phyloP scores from a whole-genome alignment of 1,140 invertebrate genomes.

The Muscidifurax raptorellus region DNA sequence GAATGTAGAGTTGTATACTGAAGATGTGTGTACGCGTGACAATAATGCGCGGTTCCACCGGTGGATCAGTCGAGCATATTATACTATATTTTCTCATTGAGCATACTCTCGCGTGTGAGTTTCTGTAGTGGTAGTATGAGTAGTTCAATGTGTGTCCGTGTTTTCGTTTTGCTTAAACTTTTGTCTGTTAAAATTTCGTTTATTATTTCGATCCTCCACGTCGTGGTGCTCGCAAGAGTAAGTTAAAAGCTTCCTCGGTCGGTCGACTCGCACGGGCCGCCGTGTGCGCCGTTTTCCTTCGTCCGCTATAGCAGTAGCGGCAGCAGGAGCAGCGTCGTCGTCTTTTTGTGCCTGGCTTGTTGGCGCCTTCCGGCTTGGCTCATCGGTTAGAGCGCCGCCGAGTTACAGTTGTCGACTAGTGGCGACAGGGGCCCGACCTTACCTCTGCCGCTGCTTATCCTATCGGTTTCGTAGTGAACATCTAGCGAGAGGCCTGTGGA shows the following conservation, averaged over 20 bases:
- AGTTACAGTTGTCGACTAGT: conserved; percentile 84
- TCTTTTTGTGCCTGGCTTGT: conserved; percentile 23
- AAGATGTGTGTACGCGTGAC: neutral
- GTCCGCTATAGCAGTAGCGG: neutral
- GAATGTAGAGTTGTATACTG: neutral
- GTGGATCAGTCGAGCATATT: conserved; percentile 24
- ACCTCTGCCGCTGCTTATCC: conserved; percentile 79
- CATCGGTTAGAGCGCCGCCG: conserved; percentile 79
- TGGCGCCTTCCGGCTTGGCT: conserved; percentile 25
- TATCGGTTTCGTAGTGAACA: conserved; percentile 86
- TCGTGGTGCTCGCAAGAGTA: neutral
- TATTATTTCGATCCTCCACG: neutral
- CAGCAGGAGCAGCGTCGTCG: conserved; percentile 45
- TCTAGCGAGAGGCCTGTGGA: conserved; percentile 82
- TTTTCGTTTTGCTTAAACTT: neutral
- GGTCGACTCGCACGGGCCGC: neutral
- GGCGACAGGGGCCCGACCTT: conserved; percentile 86
- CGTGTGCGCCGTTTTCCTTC: neutral
- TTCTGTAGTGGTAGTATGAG: neutral
- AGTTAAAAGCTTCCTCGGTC: neutral
- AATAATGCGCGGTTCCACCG: conserved; percentile 9
- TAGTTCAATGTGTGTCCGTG: neutral
- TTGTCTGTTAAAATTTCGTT: neutral
- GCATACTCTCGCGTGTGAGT: neutral
- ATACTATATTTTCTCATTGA: neutral